Base-by-base conservation (phyloP, 2,797 vertebrate species). In the Euthynnus affinis region DNA sequence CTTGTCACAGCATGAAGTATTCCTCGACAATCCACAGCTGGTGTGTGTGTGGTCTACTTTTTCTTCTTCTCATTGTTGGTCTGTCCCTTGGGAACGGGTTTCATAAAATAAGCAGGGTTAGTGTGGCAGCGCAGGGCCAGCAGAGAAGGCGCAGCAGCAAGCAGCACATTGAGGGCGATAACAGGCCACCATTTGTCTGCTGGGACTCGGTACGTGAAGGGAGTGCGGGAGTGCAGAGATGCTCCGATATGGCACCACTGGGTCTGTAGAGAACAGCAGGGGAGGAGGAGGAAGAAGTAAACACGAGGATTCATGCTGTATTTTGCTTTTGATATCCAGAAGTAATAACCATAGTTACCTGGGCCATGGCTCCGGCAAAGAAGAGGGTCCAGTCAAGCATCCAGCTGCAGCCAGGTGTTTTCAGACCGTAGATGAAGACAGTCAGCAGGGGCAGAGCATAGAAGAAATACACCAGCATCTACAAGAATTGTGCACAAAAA, bases 161-260 rank as follows among this genome's bases (percentile, higher is more conserved):
- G 96, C 23, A 96, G 79, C 32, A 92, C 6, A 67, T 99, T 99
- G 77, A 94, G 89, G 51, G 89, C 2, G 48, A 98, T 83, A 78
- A 99, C 96, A 9, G 81, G 64, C 86, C 92, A 88, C 92, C 95
- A 94, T 63, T 94, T 90, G 1, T 98, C 97, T 52, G 95, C 92
- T 0, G 98, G 98, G 77, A 97, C 94, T 23, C 98, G 94, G 92
- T 99, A 99, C 0, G 97, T 98, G 90, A 96, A 99, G 15, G 98
- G 95, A 1, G 98, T 99, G 23, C 96, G 95, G 13, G 92, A 77
- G 88, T 99, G 98, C 56, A 96, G 82, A 14, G 97, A 98, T 3
- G 96, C 96, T 8, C 97, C 96, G n/a, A 97, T 86, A 79, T 99
- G 97, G n/a, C 96, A 94, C 95, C 98, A 99, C 93, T 99, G 97